These are phyloP conservation scores for Acanthaster planci DNA, from an alignment of 35 echinoderm and acorn worm species.

Conservation along the genomic window DNA sequence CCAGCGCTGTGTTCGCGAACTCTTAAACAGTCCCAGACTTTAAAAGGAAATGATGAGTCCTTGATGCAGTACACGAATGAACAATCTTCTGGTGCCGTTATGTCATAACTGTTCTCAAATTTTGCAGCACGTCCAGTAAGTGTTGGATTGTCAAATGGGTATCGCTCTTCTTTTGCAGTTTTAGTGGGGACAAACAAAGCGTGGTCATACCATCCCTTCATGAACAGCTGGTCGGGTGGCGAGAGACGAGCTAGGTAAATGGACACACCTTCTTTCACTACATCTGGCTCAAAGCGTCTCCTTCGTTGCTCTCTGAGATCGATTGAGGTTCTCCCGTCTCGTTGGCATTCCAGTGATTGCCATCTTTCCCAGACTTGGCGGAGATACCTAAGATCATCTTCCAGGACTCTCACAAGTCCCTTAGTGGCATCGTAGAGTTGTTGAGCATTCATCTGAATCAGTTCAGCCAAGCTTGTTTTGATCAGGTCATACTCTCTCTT, in stretches of 20 bases:
- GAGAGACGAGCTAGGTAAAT: slow-evolving; percentile 4
- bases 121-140: slow-evolving; percentile 31
- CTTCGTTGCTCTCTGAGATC: slow-evolving; percentile 26
- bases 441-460: slow-evolving; percentile 19
- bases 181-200: slow-evolving; percentile 34
- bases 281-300: not conserved
- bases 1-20: not conserved
- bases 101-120: not conserved
- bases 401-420: slow-evolving; percentile 14
- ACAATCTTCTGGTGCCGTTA: not conserved
- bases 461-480: slow-evolving; percentile 21
- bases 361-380: slow-evolving; percentile 46
- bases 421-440: slow-evolving; percentile 11
- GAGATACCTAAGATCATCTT: not conserved
- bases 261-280: not conserved
- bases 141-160: slow-evolving; percentile 59
- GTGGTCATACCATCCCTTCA: slow-evolving; percentile 37
- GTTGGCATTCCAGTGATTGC: slow-evolving; percentile 28
- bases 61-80: slow-evolving; percentile 48
- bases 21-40: slow-evolving; percentile 62
- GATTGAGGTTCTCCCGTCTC: not conserved
- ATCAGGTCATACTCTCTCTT: slow-evolving; percentile 43
- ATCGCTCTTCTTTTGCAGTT: not conserved
- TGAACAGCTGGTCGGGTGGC: not conserved
- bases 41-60: slow-evolving; percentile 27